Conservation (phyloP, 2,888 invertebrate genomes). For the Lutraria lutraria region DNA sequence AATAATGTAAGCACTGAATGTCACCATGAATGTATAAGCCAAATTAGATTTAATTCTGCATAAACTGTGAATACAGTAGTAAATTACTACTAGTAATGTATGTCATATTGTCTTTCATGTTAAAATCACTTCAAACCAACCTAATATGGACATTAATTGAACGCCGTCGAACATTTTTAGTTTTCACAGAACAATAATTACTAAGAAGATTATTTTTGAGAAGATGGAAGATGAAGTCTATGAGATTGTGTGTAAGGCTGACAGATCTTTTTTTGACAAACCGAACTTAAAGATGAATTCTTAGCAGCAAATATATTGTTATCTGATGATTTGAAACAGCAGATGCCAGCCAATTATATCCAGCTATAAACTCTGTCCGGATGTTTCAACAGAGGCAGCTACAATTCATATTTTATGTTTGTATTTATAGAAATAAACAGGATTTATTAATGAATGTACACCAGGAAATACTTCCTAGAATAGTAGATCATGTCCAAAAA, state of each 20-base stretch:
- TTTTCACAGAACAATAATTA: neutral
- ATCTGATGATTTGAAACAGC: conserved; percentile 2
- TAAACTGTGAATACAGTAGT: neutral
- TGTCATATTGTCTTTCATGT: neutral
- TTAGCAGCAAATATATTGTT: neutral
- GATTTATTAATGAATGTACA: neutral
- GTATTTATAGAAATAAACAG: neutral
- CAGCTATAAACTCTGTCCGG: neutral
- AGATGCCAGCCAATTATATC: conserved; percentile 15
- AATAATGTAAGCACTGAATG: conserved; percentile 1
- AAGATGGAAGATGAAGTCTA: no score
- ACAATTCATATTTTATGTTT: neutral
- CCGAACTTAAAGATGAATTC: neutral
- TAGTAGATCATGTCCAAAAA: neutral
- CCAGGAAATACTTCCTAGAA: neutral
- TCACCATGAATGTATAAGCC: conserved; percentile 17
- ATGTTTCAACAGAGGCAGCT: neutral
- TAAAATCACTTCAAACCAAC: neutral
- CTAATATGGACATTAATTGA: neutral
- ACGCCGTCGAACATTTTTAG: neutral
- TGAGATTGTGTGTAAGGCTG: no score
- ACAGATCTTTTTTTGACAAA: neutral
- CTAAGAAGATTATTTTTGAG: no score
- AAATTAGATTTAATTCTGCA: conserved; percentile 9
- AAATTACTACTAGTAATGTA: no score